Base-by-base conservation (phyloP, 2,797 vertebrate genomes). In the Pelochelys cantorii region DNA sequence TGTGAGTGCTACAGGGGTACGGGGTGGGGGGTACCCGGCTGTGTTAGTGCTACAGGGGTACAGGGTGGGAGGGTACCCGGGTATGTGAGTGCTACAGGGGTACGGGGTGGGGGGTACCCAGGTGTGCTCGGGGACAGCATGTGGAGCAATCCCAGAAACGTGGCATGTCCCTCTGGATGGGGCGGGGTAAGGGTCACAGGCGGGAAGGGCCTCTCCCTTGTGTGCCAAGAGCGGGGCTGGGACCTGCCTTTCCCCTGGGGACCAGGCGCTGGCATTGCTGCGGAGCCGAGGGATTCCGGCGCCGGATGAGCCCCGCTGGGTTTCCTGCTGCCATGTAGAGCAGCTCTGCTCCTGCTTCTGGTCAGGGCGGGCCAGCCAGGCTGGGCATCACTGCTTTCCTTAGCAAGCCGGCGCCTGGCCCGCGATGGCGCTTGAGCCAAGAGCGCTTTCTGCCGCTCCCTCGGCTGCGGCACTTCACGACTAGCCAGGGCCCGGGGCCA, bases 401-500 rank as follows among this genome's bases (percentile, higher is more conserved):
- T 11, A 7, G 11, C 17, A 23, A 60, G 82, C 71, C n/a, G 57
- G 37, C 37, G 18, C 59, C n/a, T 37, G 31, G n/a, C 29, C 10
- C 7, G 25, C 42, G 42, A 7, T 83, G 81, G n/a, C 65, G 7
- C 57, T 2, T 10, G 65, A 42, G 15, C 52, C 86, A 20, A 27
- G 60, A 87, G 54, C 42, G 4, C 5, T 9, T 52, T 89, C 0
- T 27, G 0, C 34, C 53, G 75, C 34, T 79, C 75, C 60, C 14
- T 3, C 0, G 0, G 53, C 3, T 42, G 27, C 79, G 85, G 77
- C 85, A 4, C 25, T 52, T 42, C 12, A 14, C 87, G 92, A 7
- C 13, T 18, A 25, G 31, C 13, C 3, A 81, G 77, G 91, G 84
- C 17, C 34, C 10, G 84, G 82, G 86, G 55, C 74, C 62, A 17